phyloP scores from a whole-genome alignment of 2,113 vertebrate species.

The Cyanistes caeruleus region DNA sequence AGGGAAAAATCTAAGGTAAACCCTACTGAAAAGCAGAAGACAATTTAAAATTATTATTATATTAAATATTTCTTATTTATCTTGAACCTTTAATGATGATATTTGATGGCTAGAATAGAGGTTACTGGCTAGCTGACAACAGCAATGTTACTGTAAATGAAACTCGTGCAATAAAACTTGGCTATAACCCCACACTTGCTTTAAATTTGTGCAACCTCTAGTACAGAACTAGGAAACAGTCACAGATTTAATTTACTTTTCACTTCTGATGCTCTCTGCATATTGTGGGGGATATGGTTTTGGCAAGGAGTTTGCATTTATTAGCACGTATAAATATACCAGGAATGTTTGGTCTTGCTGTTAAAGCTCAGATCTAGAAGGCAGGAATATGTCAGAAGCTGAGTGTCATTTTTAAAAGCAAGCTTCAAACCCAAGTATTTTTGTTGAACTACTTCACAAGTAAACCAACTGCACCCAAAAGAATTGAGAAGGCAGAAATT shows the following conservation, averaged over 20 bases:
- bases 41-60: background rate
- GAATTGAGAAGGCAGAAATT: background rate
- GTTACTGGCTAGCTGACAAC: background rate
- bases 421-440: background rate
- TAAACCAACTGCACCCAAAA: background rate
- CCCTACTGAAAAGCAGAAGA: background rate
- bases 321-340: conserved; percentile 52
- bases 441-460: background rate
- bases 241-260: conserved; percentile 45
- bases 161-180: background rate
- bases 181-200: background rate
- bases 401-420: conserved; percentile 9
- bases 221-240: conserved; percentile 7
- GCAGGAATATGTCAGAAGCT: background rate
- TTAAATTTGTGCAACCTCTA: background rate
- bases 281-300: conserved; percentile 5
- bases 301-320: conserved; percentile 54
- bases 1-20: background rate
- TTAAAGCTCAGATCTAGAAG: conserved; percentile 39
- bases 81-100: background rate
- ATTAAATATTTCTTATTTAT: background rate
- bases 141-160: background rate
- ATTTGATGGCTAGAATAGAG: background rate
- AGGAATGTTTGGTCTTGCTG: conserved; percentile 62
- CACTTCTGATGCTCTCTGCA: conserved; percentile 37